Base-by-base conservation (phyloP, 2,888 invertebrate genomes). In the Eupelmus urozonus region DNA sequence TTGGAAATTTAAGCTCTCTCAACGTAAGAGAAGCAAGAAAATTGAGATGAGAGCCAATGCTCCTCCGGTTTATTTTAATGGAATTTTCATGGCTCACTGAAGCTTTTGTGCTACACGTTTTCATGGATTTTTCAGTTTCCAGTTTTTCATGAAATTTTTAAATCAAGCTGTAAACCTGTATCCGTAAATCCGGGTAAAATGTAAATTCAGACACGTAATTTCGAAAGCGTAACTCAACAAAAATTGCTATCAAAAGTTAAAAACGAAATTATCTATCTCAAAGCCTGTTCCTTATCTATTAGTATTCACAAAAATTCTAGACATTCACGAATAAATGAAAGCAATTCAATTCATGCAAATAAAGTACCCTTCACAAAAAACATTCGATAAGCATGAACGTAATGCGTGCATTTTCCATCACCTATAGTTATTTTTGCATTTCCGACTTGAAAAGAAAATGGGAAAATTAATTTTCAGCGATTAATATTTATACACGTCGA, bases 331-430 rank as follows among this genome's bases (percentile, higher is more conserved):
- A 34, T 34, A 34, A 34, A 34, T 34, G 3, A n/a, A n/a, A n/a
- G n/a, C n/a, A n/a, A n/a, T n/a, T 49, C 29, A 60, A 71, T 71
- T 60, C 20, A 71, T 49, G 60, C 49, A 16, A 70, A 70, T 70
- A 59, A 70, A 49, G 27, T 69, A 49, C 29, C 49, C 9, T 4
- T 9, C 49, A 42, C 27, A 49, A 45, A 66, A n/a, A 7, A 20
- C 7, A 53, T 18, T 66, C 27, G 23, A 20, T 45, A 45, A 45
- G 2, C 16, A 45, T 16, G 16, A 45, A 45, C 9, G 27, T 9
- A 20, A 16, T 18, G 34, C 1, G 45, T 4, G 40, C 67, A 11
- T 40, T 55, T 55, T 67, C 25, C 23, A 40, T 67, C n/a, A 11
- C 16, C 34, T 9, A 7, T 18, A 29, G 20, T 13, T 18, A 45